Conservation (phyloP, 23 tunicate genomes). For the Trididemnum nubilum region DNA sequence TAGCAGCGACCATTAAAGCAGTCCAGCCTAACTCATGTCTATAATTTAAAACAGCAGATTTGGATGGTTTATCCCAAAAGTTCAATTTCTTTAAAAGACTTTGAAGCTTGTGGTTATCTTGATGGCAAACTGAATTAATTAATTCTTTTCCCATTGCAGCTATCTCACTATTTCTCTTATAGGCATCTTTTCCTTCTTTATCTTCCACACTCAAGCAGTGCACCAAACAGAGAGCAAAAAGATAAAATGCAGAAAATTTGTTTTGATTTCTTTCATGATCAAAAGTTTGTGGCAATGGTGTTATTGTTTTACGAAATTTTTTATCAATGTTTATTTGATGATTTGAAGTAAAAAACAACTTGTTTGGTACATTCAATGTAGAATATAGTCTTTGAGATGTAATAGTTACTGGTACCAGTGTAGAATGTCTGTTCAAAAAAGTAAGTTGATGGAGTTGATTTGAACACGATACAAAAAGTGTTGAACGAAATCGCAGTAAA, state of each 20-base stretch:
- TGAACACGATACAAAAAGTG: too few relatives aligned
- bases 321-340: too few relatives aligned
- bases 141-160: conserved; percentile 2
- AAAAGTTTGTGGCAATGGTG: too few relatives aligned
- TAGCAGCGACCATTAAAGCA: conserved; percentile 78
- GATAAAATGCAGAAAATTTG: neutral
- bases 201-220: neutral
- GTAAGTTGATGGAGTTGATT: too few relatives aligned
- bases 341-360: too few relatives aligned
- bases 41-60: conserved; percentile 44
- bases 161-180: neutral
- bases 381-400: too few relatives aligned
- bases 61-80: conserved; percentile 14
- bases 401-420: too few relatives aligned
- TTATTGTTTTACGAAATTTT: too few relatives aligned
- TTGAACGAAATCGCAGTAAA: too few relatives aligned
- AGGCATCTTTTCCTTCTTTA: neutral
- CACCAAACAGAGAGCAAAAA: conserved; percentile 5
- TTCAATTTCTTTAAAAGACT: conserved; percentile 15
- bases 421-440: too few relatives aligned
- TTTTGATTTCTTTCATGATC: too few relatives aligned
- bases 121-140: neutral
- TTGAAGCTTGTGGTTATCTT: conserved; percentile 18
- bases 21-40: conserved; percentile 93
- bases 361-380: too few relatives aligned